These are phyloP conservation scores for Ormyrus thymus DNA, from an alignment of 2,888 invertebrate genomes.

Conservation along the genomic window DNA sequence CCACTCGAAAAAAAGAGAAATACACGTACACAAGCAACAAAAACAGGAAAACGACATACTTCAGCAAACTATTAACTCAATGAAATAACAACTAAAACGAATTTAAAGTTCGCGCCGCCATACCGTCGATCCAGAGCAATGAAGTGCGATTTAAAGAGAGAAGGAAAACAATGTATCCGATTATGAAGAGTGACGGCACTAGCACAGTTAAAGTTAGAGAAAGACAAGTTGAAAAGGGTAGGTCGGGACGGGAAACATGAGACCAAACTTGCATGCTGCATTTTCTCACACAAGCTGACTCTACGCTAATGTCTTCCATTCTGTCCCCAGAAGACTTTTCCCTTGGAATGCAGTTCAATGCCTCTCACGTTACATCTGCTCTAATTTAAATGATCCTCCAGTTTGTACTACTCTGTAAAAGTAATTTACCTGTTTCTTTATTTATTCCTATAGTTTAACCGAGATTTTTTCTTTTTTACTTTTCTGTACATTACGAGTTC, in stretches of 20 bases:
- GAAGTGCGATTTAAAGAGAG: conserved; percentile 4
- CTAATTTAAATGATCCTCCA: conserved; percentile 42
- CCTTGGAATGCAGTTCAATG: conserved; percentile 38
- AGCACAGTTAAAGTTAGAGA: background rate
- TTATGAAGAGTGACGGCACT: conserved; percentile 39
- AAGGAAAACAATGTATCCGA: conserved; percentile 30
- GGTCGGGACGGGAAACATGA: conserved; percentile 25
- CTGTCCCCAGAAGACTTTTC: conserved; percentile 43
- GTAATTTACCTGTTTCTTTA: conserved; percentile 37
- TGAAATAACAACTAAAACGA: conserved; percentile 32
- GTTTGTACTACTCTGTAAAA: conserved; percentile 47
- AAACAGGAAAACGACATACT: conserved; percentile 17
- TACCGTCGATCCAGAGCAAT: conserved; percentile 20
- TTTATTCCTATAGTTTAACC: conserved; percentile 38
- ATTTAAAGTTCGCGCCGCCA: conserved; percentile 11
- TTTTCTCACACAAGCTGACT: conserved; percentile 59
- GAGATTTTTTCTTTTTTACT: conserved; percentile 17
- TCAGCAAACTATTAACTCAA: conserved; percentile 27
- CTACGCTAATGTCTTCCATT: conserved; percentile 59
- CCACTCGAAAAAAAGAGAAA: conserved; percentile 39
- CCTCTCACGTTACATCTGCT: conserved; percentile 35
- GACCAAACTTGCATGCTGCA: conserved; percentile 60
- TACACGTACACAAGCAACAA: conserved; percentile 48
- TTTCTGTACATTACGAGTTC: conserved; percentile 43
- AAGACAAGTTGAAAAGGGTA: background rate